A percentile compares a stretch with the other conserved stretches of the same genome.
Evolutionary conservation across 1,140 invertebrate genomes (phyloP).

Genomic region (Xylocopa sonorina): DNA sequence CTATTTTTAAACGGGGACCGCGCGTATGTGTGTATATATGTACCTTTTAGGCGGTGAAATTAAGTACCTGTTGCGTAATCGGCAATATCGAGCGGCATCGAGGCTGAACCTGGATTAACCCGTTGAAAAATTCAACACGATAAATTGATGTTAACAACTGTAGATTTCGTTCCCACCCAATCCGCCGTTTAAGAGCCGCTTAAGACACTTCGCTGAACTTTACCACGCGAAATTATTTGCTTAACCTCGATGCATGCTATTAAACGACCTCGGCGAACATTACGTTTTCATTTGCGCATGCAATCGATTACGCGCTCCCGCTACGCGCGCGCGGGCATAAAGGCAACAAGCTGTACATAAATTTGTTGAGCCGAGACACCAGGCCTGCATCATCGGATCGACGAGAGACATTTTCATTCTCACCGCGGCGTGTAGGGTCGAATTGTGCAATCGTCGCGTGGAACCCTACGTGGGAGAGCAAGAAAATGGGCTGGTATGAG

Average conservation of each 20-base stretch:
- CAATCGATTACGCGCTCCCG: conserved; percentile 9
- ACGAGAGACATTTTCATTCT: conserved; percentile 28
- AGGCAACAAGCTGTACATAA: conserved; percentile 22
- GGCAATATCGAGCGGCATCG: too few relatives aligned
- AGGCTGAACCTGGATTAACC: neutral
- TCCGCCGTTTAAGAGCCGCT: too few relatives aligned
- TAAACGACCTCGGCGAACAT: neutral
- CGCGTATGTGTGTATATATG: too few relatives aligned
- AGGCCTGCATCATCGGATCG: conserved; percentile 30
- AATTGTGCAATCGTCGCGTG: conserved; percentile 11
- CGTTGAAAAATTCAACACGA: neutral
- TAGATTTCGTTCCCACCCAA: neutral
- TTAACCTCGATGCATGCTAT: neutral
- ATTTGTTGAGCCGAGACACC: conserved; percentile 20
- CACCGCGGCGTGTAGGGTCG: neutral
- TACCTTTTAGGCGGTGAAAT: neutral
- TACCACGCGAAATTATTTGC: conserved; percentile 13
- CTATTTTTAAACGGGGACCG: neutral
- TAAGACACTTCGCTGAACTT: conserved; percentile 10
- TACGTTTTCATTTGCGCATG: neutral
- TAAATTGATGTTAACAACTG: neutral
- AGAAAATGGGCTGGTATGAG: conserved; percentile 13
- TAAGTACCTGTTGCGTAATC: neutral
- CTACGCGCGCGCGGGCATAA: neutral
- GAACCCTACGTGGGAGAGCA: conserved; percentile 17